phyloP scores from a whole-genome alignment of 2,888 invertebrate species.

The Amphimallon solstitiale region DNA sequence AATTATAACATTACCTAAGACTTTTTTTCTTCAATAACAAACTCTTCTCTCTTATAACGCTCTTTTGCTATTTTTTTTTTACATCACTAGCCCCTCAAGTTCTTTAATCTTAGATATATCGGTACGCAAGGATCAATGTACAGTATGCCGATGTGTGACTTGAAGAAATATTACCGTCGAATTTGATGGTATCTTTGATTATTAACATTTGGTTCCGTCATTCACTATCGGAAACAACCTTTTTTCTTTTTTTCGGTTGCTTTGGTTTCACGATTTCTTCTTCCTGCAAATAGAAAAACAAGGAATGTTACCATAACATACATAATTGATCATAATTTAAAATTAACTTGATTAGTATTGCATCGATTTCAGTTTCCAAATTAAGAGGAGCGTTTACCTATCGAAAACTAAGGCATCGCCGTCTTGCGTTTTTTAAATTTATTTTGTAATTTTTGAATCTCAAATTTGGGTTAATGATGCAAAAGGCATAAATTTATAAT shows the following conservation, averaged over 20 bases:
- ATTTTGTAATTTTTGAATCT: too few species aligned
- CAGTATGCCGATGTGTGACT: background rate
- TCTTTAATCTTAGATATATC: conserved; percentile 13
- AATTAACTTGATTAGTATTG: background rate
- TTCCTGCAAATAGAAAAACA: conserved; percentile 69
- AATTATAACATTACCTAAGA: conserved; percentile 28
- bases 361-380: background rate
- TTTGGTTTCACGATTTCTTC: conserved; percentile 92
- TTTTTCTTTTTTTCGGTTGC: conserved; percentile 91
- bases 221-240: conserved; percentile 92
- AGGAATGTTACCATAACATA: background rate
- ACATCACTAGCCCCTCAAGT: conserved; percentile 50
- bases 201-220: conserved; percentile 68
- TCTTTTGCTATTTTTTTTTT: conserved; percentile 17
- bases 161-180: conserved; percentile 23
- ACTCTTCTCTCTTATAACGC: conserved; percentile 1
- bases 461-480: too few species aligned
- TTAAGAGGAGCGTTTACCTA: too few species aligned
- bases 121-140: conserved; percentile 4
- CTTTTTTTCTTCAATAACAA: conserved; percentile 20
- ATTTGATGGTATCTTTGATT: conserved; percentile 33
- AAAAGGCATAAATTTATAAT: too few species aligned
- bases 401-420: too few species aligned
- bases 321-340: background rate
- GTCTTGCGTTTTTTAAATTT: too few species aligned